These are phyloP conservation scores for Cryptocheilus praepositus DNA, from an alignment of 2,888 invertebrate species.

Conservation along the genomic window DNA sequence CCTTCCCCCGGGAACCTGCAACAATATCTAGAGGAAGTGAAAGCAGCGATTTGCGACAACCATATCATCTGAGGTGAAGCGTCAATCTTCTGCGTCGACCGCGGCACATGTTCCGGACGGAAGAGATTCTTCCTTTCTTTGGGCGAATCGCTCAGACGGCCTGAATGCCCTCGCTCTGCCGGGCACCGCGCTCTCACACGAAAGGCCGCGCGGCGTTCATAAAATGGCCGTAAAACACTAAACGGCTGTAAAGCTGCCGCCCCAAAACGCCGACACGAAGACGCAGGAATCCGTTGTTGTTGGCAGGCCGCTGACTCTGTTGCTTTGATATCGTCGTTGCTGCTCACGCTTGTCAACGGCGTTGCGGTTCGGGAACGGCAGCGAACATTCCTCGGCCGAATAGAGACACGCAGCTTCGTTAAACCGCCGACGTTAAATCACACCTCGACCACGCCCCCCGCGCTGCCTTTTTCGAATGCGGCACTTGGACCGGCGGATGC, in stretches of 20 bases:
- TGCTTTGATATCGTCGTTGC: conserved; percentile 14
- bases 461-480: too few species aligned
- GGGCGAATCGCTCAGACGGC: too few species aligned
- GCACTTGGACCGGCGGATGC: too few species aligned
- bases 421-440: conserved; percentile 73
- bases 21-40: too few species aligned
- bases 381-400: conserved; percentile 31
- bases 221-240: conserved; percentile 75
- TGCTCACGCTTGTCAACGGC: not conserved
- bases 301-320: conserved; percentile 1
- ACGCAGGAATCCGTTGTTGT: conserved; percentile 45
- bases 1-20: too few species aligned
- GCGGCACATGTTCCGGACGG: too few species aligned
- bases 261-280: conserved; percentile 61
- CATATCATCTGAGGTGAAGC: too few species aligned
- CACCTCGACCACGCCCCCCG: conserved; percentile 65
- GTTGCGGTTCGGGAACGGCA: conserved; percentile 16
- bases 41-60: too few species aligned
- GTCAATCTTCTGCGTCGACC: too few species aligned
- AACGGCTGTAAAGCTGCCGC: conserved; percentile 75
- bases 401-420: conserved; percentile 72
- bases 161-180: too few species aligned
- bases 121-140: too few species aligned
- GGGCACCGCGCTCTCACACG: conserved; percentile 4
- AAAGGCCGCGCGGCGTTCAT: conserved; percentile 67